A percentile compares a stretch with the other conserved stretches of the same genome.
Conservation (phyloP, 1,140 invertebrate genomes). For the Oppia nitens region DNA sequence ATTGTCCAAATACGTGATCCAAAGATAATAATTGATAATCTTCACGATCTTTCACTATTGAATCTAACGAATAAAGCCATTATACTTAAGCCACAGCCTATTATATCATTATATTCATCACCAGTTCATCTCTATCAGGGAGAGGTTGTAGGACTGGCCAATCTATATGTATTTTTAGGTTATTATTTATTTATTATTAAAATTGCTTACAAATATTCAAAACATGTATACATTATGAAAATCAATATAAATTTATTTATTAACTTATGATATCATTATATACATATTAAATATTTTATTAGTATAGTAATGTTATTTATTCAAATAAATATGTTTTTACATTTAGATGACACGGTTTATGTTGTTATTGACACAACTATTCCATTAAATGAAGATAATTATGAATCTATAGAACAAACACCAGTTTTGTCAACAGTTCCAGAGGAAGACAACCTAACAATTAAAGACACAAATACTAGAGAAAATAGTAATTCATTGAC, state of each 20-base stretch:
- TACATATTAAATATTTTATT: too few relatives aligned
- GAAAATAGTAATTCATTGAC: background rate
- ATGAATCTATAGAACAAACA: background rate
- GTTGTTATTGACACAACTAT: constrained; percentile 14
- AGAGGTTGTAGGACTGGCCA: too few relatives aligned
- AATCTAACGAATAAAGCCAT: background rate
- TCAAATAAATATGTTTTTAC: constrained; percentile 2
- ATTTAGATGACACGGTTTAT: constrained; percentile 6
- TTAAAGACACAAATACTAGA: background rate
- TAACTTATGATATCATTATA: too few relatives aligned
- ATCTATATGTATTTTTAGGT: too few relatives aligned
- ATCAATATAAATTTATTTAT: too few relatives aligned
- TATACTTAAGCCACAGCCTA: constrained; percentile 14
- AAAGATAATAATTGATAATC: constrained; percentile 5
- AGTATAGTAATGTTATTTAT: too few relatives aligned
- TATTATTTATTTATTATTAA: too few relatives aligned
- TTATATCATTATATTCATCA: constrained; percentile 9
- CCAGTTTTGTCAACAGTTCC: background rate
- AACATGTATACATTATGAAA: too few relatives aligned
- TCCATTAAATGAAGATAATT: background rate
- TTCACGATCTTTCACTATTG: constrained; percentile 5
- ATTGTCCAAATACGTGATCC: constrained; percentile 20
- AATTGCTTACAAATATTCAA: too few relatives aligned
- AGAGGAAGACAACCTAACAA: background rate
- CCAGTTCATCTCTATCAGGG: constrained; percentile 1